Percentiles rank a stretch among this genome's conserved stretches.
Evolutionary conservation across 2,797 vertebrate species (phyloP).

Genomic region (Trematomus bernacchii): DNA sequence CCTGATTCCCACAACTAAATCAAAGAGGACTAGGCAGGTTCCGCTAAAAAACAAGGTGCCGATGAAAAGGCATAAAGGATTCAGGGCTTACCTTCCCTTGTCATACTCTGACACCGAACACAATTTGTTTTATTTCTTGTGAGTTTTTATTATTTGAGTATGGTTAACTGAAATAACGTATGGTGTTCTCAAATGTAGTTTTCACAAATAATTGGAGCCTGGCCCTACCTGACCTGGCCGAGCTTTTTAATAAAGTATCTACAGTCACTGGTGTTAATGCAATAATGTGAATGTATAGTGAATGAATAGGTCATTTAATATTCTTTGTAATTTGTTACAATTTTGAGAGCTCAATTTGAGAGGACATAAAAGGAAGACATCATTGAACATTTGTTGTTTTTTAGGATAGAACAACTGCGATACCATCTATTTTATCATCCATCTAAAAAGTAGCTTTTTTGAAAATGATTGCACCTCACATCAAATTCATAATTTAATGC

Average conservation of each 20-base stretch:
- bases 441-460: neutral
- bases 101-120: constrained; percentile 10
- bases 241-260: constrained; percentile 25
- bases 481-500: constrained; percentile 12
- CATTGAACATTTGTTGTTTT: neutral
- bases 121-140: constrained; percentile 1
- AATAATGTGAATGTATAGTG: constrained; percentile 44
- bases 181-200: constrained; percentile 10
- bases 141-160: neutral
- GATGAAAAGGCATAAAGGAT: neutral
- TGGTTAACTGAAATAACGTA: neutral
- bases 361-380: neutral
- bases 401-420: constrained; percentile 4
- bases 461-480: constrained; percentile 4
- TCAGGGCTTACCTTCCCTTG: neutral
- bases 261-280: constrained; percentile 23
- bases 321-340: constrained; percentile 36
- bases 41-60: constrained; percentile 22
- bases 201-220: neutral
- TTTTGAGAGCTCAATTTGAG: neutral
- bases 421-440: neutral
- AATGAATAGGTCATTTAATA: constrained; percentile 30
- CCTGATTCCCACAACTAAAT: constrained; percentile 17
- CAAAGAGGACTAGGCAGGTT: constrained; percentile 6
- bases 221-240: neutral